Conservation (phyloP, 2,797 vertebrate species). For the Enoplosus armatus region DNA sequence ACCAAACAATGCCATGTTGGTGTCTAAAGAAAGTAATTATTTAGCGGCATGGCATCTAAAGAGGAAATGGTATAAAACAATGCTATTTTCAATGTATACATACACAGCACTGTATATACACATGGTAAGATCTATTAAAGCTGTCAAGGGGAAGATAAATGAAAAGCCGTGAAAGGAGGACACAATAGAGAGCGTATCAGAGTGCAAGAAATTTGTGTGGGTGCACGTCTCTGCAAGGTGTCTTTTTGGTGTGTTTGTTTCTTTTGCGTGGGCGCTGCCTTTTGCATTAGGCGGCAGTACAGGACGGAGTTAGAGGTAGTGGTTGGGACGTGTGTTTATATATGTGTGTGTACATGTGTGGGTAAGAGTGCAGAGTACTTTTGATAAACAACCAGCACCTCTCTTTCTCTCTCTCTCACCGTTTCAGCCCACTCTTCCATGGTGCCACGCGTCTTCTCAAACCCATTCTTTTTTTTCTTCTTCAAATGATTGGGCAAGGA, state of each 20-base stretch:
- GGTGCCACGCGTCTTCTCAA: neutral
- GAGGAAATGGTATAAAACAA: conserved; percentile 51
- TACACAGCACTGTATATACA: conserved; percentile 8
- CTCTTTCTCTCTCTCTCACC: conserved; percentile 18
- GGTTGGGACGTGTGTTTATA: conserved; percentile 65
- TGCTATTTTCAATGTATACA: conserved; percentile 22
- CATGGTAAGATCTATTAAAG: conserved; percentile 53
- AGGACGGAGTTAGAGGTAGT: conserved; percentile 69
- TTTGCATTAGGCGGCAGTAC: conserved; percentile 78
- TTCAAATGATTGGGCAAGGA: neutral
- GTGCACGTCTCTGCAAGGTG: conserved; percentile 81
- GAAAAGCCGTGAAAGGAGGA: conserved; percentile 71
- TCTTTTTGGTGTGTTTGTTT: conserved; percentile 66
- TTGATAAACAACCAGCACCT: conserved; percentile 66
- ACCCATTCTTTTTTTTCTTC: neutral
- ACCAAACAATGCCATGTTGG: conserved; percentile 50
- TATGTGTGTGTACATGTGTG: conserved; percentile 40
- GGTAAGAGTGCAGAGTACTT: conserved; percentile 59
- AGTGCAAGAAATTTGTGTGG: conserved; percentile 75
- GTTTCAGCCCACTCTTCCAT: conserved; percentile 36
- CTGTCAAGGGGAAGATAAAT: conserved; percentile 62
- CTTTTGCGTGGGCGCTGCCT: conserved; percentile 77
- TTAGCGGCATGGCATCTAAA: conserved; percentile 13
- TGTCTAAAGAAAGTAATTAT: conserved; percentile 55
- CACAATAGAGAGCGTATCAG: conserved; percentile 66